Evolutionary conservation across 2,797 vertebrate genomes (phyloP), one percentile per base, ranked within the genome.

Genomic region (Ibycter americanus): DNA sequence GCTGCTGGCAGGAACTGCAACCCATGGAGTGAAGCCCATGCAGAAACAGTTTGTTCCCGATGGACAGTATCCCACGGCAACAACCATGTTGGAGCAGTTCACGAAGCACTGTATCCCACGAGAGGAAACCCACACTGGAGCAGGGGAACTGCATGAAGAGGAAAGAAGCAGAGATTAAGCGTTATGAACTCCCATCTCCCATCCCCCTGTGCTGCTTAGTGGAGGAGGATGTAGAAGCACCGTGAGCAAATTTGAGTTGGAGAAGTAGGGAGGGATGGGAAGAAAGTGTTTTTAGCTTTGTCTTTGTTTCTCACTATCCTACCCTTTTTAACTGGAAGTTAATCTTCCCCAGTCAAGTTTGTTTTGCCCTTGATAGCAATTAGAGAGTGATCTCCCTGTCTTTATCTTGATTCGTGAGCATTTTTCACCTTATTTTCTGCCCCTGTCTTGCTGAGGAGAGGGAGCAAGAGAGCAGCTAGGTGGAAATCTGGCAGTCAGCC

Each of bases 1-100:
- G 65, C 8, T 47, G 58, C 34, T 63, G 31, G 34, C 40, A 44
- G 42, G 42, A 44, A 8, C 42, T 19, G 42, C 42, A 44, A 8
- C 15, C 17, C 4, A 0, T 11, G 16, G 25, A 59, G 14, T 66
- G 44, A 19, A 52, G 14, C 29, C 27, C 20, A 7, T 3, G 1
- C 31, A 68, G 25, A 11, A 47, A n/a, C 31, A 44, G 36, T 19
- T 27, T 59, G 32, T 20, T 59, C 38, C 29, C 17, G 36, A 46
- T 8, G 25, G 46, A 40, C 6, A 34, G 17, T 10, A 61, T 9
- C 4, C 8, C 27, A 22, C 3, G 5, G 15, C 11, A 76, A 82
- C 9, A 5, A 11, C 17, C n/a, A 18, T 7, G 6, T 15, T 40
- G 47, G 16, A 47, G 17, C 19, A 31, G n/a, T 20, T 73, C 31